A percentile compares a stretch with the other conserved stretches of the same genome.
These are phyloP conservation scores for Lycopodina hypogea DNA, from an alignment of 37 sponge, comb jelly and placozoan species.

Conservation along the genomic window DNA sequence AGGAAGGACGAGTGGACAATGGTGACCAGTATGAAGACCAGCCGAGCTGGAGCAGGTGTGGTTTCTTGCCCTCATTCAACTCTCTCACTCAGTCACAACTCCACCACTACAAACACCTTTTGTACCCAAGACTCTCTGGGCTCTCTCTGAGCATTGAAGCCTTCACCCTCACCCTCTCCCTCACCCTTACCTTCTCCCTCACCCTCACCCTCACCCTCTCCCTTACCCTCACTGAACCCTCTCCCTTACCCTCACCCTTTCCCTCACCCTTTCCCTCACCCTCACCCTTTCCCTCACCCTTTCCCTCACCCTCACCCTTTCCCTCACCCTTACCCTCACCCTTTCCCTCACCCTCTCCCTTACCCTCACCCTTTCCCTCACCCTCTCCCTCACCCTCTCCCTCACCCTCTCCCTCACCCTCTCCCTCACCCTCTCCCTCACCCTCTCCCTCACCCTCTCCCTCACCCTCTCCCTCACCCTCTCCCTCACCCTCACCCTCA, in stretches of 20 bases:
- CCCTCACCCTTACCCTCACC: too few species aligned
- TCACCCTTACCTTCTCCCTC: neutral
- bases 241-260: neutral
- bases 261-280: neutral
- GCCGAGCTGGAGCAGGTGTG: conserved; percentile 94
- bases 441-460: too few species aligned
- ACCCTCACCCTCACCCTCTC: neutral
- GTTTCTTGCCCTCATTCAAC: conserved; percentile 52
- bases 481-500: too few species aligned
- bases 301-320: too few species aligned
- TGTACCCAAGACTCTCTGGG: conserved; percentile 39
- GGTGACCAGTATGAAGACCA: conserved; percentile 75
- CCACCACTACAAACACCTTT: conserved; percentile 1
- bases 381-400: neutral
- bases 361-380: too few species aligned
- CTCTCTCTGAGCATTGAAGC: conserved; percentile 18
- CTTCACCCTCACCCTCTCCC: neutral
- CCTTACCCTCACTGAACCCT: neutral
- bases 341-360: too few species aligned
- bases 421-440: too few species aligned
- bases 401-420: too few species aligned
- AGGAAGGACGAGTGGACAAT: conserved; percentile 73
- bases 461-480: too few species aligned
- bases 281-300: too few species aligned
- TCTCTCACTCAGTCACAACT: neutral